Percentiles rank a stretch among this genome's conserved stretches.
Conservation (phyloP, 1,140 invertebrate species). For the Panagrolaimus sp. region DNA sequence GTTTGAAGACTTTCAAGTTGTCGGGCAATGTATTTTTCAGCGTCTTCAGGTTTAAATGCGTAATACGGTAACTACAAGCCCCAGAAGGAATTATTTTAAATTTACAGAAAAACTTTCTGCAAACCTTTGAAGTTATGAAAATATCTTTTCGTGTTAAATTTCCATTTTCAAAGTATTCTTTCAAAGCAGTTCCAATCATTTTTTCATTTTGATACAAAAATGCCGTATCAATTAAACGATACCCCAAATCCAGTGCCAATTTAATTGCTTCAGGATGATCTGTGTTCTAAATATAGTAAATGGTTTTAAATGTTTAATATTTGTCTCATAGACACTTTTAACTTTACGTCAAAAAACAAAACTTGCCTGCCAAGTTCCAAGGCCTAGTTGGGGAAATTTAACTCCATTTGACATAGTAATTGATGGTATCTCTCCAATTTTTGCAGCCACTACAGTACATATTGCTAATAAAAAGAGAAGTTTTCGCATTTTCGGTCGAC, state of each 20-base stretch:
- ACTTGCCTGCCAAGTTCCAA: background rate
- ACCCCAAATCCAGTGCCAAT: constrained; percentile 67
- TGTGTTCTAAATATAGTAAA: no score
- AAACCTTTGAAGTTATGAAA: constrained; percentile 66
- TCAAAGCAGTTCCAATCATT: constrained; percentile 72
- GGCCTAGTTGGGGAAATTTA: background rate
- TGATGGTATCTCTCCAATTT: background rate
- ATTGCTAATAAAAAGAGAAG: no score
- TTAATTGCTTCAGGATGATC: constrained; percentile 63
- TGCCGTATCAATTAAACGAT: constrained; percentile 75
- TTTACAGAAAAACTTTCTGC: constrained; percentile 73
- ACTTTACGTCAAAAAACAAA: no score
- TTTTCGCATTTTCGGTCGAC: no score
- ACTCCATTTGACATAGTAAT: background rate
- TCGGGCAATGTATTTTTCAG: constrained; percentile 63
- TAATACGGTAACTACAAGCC: constrained; percentile 65
- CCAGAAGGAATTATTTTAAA: constrained; percentile 67
- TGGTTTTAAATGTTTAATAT: constrained; percentile 4
- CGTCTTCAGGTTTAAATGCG: constrained; percentile 66
- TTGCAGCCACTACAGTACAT: no score
- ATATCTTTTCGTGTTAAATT: constrained; percentile 63
- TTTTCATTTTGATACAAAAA: constrained; percentile 73
- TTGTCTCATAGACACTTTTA: background rate
- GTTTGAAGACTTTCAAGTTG: constrained; percentile 71
- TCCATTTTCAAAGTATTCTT: no score